A percentile compares a stretch with the other conserved stretches of the same genome.
Evolutionary conservation across 2,113 vertebrate species (phyloP).

Genomic region (Hemicordylus capensis): DNA sequence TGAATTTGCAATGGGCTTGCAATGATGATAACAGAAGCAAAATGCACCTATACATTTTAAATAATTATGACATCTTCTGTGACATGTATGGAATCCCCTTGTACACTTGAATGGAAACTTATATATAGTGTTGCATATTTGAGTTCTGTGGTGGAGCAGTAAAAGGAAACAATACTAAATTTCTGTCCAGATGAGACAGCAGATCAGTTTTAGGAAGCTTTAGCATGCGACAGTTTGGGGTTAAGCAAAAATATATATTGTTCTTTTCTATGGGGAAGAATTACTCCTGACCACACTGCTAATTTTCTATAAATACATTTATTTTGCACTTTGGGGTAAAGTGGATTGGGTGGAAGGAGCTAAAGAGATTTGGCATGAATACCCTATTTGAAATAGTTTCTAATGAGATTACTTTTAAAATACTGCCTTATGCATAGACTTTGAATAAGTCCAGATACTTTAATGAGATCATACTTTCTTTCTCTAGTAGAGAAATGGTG

Average conservation of each 20-base stretch:
- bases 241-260: constrained; percentile 43
- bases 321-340: constrained; percentile 47
- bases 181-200: constrained; percentile 35
- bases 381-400: constrained; percentile 58
- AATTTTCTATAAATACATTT: constrained; percentile 59
- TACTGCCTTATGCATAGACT: constrained; percentile 19
- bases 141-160: constrained; percentile 25
- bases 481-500: constrained; percentile 45
- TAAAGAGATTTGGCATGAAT: constrained; percentile 65
- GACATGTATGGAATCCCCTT: neutral
- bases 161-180: constrained; percentile 45
- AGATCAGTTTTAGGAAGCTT: constrained; percentile 36
- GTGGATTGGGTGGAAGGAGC: constrained; percentile 57
- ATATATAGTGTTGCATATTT: constrained; percentile 18
- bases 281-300: constrained; percentile 53
- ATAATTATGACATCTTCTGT: constrained; percentile 19
- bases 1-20: constrained; percentile 11
- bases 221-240: constrained; percentile 46
- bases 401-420: constrained; percentile 59
- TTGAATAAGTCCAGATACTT: constrained; percentile 56
- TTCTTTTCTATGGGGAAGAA: constrained; percentile 49
- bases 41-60: neutral
- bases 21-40: neutral
- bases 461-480: constrained; percentile 55
- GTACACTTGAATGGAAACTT: constrained; percentile 31